A percentile compares a stretch with the other conserved stretches of the same genome.
Evolutionary conservation across 2,113 vertebrate genomes (phyloP).

Genomic region (Galbula dea): DNA sequence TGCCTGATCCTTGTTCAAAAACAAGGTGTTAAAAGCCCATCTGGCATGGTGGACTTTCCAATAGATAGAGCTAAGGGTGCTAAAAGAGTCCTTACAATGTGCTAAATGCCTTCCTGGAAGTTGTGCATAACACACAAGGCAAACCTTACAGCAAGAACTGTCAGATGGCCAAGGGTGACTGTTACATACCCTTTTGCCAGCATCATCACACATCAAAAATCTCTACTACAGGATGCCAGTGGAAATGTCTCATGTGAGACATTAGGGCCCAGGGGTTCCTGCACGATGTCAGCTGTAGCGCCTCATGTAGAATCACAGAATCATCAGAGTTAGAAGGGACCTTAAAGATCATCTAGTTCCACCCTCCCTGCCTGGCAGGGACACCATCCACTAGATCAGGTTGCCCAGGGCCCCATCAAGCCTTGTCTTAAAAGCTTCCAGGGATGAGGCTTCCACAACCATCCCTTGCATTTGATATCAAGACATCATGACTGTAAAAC

Average conservation of each 20-base stretch:
- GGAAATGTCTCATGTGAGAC: neutral
- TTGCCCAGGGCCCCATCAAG: too few species aligned
- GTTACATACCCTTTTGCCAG: neutral
- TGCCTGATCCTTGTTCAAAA: neutral
- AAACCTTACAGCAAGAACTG: neutral
- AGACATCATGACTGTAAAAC: neutral
- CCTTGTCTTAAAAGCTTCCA: too few species aligned
- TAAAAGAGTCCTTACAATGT: conserved; percentile 1
- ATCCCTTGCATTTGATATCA: neutral
- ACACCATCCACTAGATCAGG: too few species aligned
- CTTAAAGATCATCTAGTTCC: too few species aligned
- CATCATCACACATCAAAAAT: neutral
- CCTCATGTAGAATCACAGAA: too few species aligned
- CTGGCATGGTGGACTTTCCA: neutral
- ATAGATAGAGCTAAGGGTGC: neutral
- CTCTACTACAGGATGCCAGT: neutral
- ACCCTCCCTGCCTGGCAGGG: too few species aligned
- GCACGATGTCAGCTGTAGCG: neutral
- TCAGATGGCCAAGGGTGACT: neutral
- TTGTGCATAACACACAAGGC: neutral
- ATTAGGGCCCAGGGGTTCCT: neutral
- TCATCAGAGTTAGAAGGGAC: too few species aligned
- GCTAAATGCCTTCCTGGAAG: conserved; percentile 6
- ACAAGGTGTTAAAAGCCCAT: neutral
- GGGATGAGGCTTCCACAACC: too few species aligned